Base-by-base conservation (phyloP, 1,140 invertebrate genomes). In the Nomia melanderi region DNA sequence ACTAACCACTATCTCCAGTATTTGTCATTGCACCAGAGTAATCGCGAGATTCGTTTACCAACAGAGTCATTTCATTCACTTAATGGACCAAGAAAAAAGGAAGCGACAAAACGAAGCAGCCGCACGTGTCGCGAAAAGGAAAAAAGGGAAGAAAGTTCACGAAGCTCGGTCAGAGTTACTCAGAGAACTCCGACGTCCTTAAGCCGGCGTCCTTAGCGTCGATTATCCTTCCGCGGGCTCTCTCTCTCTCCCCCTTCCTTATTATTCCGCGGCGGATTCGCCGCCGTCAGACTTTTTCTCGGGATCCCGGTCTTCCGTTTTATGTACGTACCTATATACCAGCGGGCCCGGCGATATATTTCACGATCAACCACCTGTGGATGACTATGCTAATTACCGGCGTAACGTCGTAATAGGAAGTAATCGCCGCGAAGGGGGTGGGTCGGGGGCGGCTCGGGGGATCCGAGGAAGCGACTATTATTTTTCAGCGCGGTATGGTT, bases 331-430 rank as follows among this genome's bases (percentile, higher is more conserved):
- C 33, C 44, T 74, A 74, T 66, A 41, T 44, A 75, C 63, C 27
- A 36, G 39, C 72, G 72, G 25, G 25, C 17, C 47, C 33, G 31
- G 33, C 77, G 73, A 83, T 80, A 74, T 84, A 85, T 84, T 85
- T 85, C 78, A 85, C 82, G 82, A 85, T 85, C 83, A 85, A 85
- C 83, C 83, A 85, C 83, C 83, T 85, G 83, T 85, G 82, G 83
- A 85, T 85, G 83, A 85, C 82, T 85, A 85, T 85, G 83, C 79
- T 85, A 85, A 85, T 85, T 85, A 85, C 78, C 44, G 41, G 71
- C 82, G 77, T 77, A 84, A 84, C 75, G 82, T 81, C 74, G 74
- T 74, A 82, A 85, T 75, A 69, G 74, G 75, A 70, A 82, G 53
- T 47, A 76, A 73, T 64, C 70, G 56, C 31, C 33, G n/a, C 47